phyloP scores from a whole-genome alignment of 1,140 invertebrate species.

The Bombus difficillimus region DNA sequence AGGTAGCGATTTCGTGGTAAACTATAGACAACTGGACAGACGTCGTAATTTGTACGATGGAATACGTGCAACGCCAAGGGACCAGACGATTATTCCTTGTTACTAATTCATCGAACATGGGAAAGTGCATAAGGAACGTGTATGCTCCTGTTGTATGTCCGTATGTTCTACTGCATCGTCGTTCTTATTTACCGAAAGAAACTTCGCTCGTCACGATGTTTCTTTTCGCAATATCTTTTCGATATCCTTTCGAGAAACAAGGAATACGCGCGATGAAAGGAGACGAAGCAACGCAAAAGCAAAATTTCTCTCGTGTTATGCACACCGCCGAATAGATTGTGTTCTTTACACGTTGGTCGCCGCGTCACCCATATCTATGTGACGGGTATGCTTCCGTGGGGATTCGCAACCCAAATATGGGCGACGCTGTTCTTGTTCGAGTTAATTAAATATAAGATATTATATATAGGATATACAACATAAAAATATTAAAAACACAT shows the following conservation, averaged over 20 bases:
- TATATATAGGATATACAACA: too few relatives aligned
- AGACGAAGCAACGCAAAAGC: too few relatives aligned
- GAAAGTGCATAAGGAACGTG: background rate
- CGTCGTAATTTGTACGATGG: background rate
- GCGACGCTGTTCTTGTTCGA: too few relatives aligned
- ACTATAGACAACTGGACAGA: background rate
- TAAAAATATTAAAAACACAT: too few relatives aligned
- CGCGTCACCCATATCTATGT: too few relatives aligned
- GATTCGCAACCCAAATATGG: too few relatives aligned
- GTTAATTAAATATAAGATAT: too few relatives aligned
- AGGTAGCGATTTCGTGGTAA: slow-evolving; percentile 5
- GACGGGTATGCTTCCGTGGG: too few relatives aligned
- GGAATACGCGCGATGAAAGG: background rate
- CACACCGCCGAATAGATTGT: background rate
- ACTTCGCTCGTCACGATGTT: background rate
- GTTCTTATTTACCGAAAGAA: background rate
- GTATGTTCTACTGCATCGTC: background rate
- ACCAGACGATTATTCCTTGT: background rate
- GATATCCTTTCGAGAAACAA: background rate
- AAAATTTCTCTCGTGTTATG: background rate
- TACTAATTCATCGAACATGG: background rate
- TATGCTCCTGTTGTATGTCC: too few relatives aligned
- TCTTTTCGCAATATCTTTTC: background rate
- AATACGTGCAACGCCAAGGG: background rate
- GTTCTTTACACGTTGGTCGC: too few relatives aligned